Conservation (phyloP, 2,113 vertebrate species). For the Promerops cafer region DNA sequence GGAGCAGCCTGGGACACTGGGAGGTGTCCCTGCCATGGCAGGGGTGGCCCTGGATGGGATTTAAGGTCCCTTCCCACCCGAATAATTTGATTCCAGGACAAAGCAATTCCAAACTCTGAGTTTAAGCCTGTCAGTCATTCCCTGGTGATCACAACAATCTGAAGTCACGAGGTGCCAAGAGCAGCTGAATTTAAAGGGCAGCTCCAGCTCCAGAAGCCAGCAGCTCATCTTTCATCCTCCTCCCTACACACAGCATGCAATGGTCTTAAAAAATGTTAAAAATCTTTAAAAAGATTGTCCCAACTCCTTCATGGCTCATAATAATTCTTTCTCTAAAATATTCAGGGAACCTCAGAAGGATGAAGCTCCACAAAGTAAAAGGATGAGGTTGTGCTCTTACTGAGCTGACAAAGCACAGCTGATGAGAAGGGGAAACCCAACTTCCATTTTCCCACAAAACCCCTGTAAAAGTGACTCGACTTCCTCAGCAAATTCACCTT, state of each 20-base stretch:
- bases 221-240: slow-evolving; percentile 27
- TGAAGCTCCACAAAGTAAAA: not conserved
- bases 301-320: not conserved
- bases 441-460: not conserved
- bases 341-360: not conserved
- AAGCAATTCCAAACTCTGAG: not conserved
- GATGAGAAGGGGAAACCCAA: not conserved
- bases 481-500: slow-evolving; percentile 27
- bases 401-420: not conserved
- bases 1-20: not conserved
- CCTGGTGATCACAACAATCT: not conserved
- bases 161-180: not conserved
- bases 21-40: not conserved
- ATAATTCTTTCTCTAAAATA: not conserved
- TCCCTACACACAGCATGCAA: not conserved
- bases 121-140: not conserved
- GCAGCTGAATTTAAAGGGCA: not conserved
- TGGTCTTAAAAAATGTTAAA: not conserved
- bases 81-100: not conserved
- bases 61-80: not conserved
- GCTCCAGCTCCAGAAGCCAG: not conserved
- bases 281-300: not conserved
- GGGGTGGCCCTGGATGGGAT: rapidly evolving
- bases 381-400: not conserved
- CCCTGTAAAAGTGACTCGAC: not conserved